Percentiles rank a stretch among this genome's conserved stretches.
phyloP scores from a whole-genome alignment of 2,888 invertebrate genomes.

The Augiades crinisus region DNA sequence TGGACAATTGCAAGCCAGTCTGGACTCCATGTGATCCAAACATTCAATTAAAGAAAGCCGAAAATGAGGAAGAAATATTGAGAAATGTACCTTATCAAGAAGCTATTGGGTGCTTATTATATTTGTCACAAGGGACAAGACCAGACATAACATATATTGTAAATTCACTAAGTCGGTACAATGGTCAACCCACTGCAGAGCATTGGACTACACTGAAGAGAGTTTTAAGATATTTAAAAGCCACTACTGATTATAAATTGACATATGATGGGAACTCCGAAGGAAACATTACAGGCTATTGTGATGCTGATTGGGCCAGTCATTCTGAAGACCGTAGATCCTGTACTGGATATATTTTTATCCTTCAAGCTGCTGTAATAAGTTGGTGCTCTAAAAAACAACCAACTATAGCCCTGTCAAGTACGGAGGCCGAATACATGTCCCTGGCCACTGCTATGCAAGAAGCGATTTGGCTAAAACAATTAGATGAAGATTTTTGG shows the following conservation, averaged over 20 bases:
- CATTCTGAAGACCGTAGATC: constrained; percentile 27
- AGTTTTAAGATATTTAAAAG: constrained; percentile 30
- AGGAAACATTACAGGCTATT: constrained; percentile 26
- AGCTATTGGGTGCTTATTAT: constrained; percentile 16
- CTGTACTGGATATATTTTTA: constrained; percentile 35
- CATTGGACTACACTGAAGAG: constrained; percentile 30
- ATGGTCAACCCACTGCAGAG: constrained; percentile 3
- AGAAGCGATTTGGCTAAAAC: constrained; percentile 31
- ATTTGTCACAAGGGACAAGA: constrained; percentile 24
- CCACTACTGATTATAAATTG: constrained; percentile 27
- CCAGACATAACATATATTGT: constrained; percentile 24
- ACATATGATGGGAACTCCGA: constrained; percentile 21
- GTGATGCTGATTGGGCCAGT: constrained; percentile 35
- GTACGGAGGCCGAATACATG: constrained; percentile 38
- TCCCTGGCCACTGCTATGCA: constrained; percentile 34
- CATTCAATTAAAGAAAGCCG: constrained; percentile 1
- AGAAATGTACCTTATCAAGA: constrained; percentile 1
- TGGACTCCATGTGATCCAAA: constrained; percentile 18
- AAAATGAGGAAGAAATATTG: neutral
- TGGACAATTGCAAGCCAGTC: constrained; percentile 23
- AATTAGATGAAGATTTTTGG: constrained; percentile 26
- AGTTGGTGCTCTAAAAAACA: constrained; percentile 36
- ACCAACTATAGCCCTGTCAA: constrained; percentile 37
- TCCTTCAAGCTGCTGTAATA: constrained; percentile 34
- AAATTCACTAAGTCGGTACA: constrained; percentile 23